A percentile compares a stretch with the other conserved stretches of the same genome.
phyloP scores from a whole-genome alignment of 2,113 vertebrate species.

The Athene noctua region DNA sequence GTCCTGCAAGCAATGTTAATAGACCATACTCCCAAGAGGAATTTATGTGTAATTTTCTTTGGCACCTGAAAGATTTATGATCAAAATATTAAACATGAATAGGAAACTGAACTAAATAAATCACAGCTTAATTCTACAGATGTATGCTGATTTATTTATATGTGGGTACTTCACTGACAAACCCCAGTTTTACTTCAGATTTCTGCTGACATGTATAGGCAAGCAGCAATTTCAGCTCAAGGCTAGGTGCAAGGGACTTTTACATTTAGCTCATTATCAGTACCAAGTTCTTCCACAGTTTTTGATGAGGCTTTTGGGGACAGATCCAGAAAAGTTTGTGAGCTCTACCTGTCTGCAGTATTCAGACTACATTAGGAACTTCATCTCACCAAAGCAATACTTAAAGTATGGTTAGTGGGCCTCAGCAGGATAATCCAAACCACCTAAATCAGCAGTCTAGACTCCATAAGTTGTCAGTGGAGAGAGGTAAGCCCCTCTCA shows the following conservation, averaged over 20 bases:
- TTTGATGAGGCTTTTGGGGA: slow-evolving; percentile 14
- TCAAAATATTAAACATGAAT: slow-evolving; percentile 41
- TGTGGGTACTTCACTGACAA: background rate
- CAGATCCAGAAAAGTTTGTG: background rate
- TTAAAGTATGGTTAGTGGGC: background rate
- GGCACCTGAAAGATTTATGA: slow-evolving; percentile 33
- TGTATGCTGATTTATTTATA: background rate
- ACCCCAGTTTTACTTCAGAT: background rate
- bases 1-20: slow-evolving; percentile 35
- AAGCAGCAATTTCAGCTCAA: background rate
- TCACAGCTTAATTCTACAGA: background rate
- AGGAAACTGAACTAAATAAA: slow-evolving; percentile 39
- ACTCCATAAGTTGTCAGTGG: background rate
- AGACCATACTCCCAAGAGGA: background rate
- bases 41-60: slow-evolving; percentile 36
- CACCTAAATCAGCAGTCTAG: slow-evolving; percentile 43
- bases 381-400: background rate
- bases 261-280: background rate
- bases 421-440: slow-evolving; percentile 12
- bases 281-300: background rate
- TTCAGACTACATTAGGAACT: slow-evolving; percentile 1
- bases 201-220: background rate
- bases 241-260: background rate
- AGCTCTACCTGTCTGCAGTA: background rate
- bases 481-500: background rate